Percentiles rank a stretch among this genome's conserved stretches.
These are phyloP conservation scores for Epinephelus awoara DNA, from an alignment of 2,797 vertebrate genomes.

Conservation along the genomic window DNA sequence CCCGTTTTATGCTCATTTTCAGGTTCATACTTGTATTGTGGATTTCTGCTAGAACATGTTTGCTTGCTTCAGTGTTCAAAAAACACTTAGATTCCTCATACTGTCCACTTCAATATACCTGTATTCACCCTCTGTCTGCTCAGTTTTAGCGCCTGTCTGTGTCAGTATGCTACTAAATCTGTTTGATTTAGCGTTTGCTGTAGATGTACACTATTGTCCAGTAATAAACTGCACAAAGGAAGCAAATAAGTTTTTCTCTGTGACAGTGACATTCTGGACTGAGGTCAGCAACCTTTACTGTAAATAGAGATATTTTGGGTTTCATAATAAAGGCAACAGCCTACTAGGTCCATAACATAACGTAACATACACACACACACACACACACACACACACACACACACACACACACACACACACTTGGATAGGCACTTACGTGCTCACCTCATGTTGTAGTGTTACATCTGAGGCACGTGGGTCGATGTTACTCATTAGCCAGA, in stretches of 20 bases:
- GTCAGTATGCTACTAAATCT: background rate
- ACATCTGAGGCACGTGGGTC: constrained; percentile 29
- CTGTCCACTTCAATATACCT: too few relatives aligned
- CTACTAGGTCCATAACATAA: too few relatives aligned
- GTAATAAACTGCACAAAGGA: background rate
- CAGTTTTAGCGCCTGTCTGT: too few relatives aligned
- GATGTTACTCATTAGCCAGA: constrained; percentile 46
- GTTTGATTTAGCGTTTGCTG: background rate
- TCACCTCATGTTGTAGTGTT: constrained; percentile 20
- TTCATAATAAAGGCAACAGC: too few relatives aligned
- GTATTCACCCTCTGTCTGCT: too few relatives aligned
- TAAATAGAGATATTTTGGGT: too few relatives aligned
- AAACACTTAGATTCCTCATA: too few relatives aligned
- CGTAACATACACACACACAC: background rate
- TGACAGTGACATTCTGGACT: background rate
- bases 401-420: constrained; percentile 17
- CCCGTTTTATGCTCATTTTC: too few relatives aligned
- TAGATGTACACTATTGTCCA: background rate
- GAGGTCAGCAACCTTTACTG: too few relatives aligned
- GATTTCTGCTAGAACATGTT: too few relatives aligned
- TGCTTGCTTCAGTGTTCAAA: too few relatives aligned
- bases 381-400: constrained; percentile 10
- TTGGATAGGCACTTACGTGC: constrained; percentile 11
- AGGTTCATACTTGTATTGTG: too few relatives aligned
- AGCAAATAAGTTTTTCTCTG: background rate